phyloP scores from a whole-genome alignment of 1,140 invertebrate genomes.

The Cherax destructor region DNA sequence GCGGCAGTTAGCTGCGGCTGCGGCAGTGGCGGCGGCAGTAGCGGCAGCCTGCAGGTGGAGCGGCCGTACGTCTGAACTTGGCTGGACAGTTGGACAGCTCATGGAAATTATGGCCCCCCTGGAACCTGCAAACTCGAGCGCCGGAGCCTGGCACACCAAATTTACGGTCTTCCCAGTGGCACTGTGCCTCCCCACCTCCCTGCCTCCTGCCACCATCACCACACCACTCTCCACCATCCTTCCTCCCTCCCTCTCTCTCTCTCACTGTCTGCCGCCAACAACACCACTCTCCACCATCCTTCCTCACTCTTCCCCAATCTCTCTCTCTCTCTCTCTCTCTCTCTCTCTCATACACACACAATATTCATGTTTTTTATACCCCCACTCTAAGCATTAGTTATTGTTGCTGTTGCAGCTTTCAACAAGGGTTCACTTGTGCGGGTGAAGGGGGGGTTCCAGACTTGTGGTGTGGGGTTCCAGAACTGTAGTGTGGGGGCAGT shows the following conservation, averaged over 20 bases:
- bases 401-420: neutral
- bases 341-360: neutral
- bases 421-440: neutral
- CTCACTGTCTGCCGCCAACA: neutral
- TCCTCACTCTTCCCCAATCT: too few relatives aligned
- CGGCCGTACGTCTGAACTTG: slow-evolving; percentile 70
- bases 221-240: neutral
- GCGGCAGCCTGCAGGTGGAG: slow-evolving; percentile 61
- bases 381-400: slow-evolving; percentile 7
- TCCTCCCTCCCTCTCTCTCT: slow-evolving; percentile 47
- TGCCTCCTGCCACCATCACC: slow-evolving; percentile 12
- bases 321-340: too few relatives aligned
- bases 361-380: slow-evolving; percentile 4
- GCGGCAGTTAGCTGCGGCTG: slow-evolving; percentile 60
- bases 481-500: too few relatives aligned
- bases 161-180: slow-evolving; percentile 64
- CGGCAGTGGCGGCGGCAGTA: slow-evolving; percentile 41
- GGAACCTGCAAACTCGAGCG: slow-evolving; percentile 68
- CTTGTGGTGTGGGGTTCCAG: too few relatives aligned
- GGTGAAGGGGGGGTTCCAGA: neutral
- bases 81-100: slow-evolving; percentile 70
- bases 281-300: too few relatives aligned
- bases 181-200: slow-evolving; percentile 24
- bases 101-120: slow-evolving; percentile 70
- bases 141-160: slow-evolving; percentile 62